Percentiles rank a stretch among this genome's conserved stretches.
These are phyloP conservation scores for Nasua narica DNA, from an alignment of 2,797 vertebrate genomes.

Conservation along the genomic window DNA sequence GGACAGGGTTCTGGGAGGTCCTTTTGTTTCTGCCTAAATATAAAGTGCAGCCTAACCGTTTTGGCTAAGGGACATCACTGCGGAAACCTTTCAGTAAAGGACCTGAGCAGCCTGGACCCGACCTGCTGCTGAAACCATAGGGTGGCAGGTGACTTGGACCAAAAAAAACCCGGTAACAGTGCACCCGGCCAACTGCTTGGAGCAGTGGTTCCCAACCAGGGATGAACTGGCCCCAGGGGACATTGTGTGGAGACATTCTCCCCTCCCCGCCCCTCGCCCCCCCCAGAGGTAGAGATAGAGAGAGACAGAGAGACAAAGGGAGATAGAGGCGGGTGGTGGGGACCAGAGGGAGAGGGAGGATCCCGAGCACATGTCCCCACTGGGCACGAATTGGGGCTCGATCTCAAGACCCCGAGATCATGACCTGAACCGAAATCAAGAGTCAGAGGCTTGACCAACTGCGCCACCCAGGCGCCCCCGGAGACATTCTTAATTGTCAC, in stretches of 20 bases:
- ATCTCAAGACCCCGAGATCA: neutral
- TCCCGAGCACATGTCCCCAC: neutral
- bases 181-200: too few relatives aligned
- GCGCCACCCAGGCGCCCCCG: too few relatives aligned
- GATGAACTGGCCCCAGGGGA: neutral
- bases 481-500: neutral
- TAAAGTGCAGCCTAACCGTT: neutral
- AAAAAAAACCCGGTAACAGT: accelerated
- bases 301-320: too few relatives aligned
- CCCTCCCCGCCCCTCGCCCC: too few relatives aligned
- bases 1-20: slow-evolving; percentile 8
- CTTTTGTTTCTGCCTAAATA: neutral
- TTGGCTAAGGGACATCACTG: neutral
- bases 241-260: neutral
- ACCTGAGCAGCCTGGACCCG: accelerated
- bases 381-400: neutral
- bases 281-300: too few relatives aligned
- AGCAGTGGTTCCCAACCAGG: neutral
- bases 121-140: neutral
- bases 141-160: neutral
- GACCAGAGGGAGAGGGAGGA: neutral
- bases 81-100: neutral
- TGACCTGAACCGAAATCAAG: neutral
- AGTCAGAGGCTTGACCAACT: neutral
- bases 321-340: neutral